Base-by-base conservation (phyloP, 2,888 invertebrate genomes). In the Orthonychiurus folsomi region DNA sequence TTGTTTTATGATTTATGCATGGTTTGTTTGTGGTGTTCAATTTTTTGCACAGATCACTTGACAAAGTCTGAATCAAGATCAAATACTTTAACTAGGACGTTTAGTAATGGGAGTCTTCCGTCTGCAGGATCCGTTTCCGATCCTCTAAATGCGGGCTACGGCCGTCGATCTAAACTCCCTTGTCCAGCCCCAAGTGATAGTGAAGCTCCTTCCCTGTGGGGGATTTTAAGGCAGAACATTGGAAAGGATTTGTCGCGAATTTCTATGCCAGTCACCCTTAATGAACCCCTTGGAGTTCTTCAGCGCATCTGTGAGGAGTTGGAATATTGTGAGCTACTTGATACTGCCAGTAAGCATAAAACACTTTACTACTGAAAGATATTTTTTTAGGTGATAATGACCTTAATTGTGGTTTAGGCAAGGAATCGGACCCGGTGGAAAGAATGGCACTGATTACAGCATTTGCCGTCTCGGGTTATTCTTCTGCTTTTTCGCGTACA, bases 241-340 rank as follows among this genome's bases (percentile, higher is more conserved):
- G 90, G 90, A 69, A 89, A 89, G 78, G 90, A 90, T 77, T 79
- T 90, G 63, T 87, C 87, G 21, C 88, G 89, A 78, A 85, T 91
- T 55, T 88, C 88, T 65, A 88, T 89, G 88, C 27, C 59, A 2
- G 59, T 59, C 5, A 59, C 59, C 12, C 50, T 59, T 3, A 59
- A 59, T 26, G 59, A 59, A 50, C 90, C 90, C 0, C 80, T 90
- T 0, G 88, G 87, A 74, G 87, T 87, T 80, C 79, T 89, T 61
- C 79, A 87, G 85, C 79, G 89, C 53, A 80, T 90, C 50, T 88
- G 88, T 80, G 89, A 90, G 75, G 89, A 90, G 76, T 78, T 90
- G 60, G 89, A 90, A 74, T 90, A 90, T 79, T 86, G 85, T 2
- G 88, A 88, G 74, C 80, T 90, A 28, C 78, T 90, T 60, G 89